Evolutionary conservation across 1,140 invertebrate species (phyloP).

Genomic region (Apis dorsata): DNA sequence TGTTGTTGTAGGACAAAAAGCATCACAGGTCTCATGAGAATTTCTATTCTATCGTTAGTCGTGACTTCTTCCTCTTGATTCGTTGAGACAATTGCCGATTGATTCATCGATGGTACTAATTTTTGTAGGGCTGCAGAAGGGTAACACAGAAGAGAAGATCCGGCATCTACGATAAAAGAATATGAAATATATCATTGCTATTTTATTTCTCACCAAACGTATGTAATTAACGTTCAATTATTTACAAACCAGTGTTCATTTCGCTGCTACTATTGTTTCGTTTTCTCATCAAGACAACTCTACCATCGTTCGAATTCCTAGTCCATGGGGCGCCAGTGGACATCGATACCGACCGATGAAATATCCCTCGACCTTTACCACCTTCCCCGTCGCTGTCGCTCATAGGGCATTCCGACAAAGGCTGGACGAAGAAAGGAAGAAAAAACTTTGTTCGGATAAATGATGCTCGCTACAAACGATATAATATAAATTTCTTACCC

Average conservation of each 20-base stretch:
- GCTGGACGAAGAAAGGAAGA: slow-evolving; percentile 70
- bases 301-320: slow-evolving; percentile 82
- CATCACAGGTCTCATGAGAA: slow-evolving; percentile 87
- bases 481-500: slow-evolving; percentile 68
- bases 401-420: slow-evolving; percentile 81
- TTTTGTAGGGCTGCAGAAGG: slow-evolving; percentile 89
- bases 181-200: neutral
- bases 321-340: slow-evolving; percentile 83
- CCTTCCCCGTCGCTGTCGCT: slow-evolving; percentile 82
- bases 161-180: slow-evolving; percentile 78
- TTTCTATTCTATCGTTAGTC: slow-evolving; percentile 76
- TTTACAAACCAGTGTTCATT: slow-evolving; percentile 74
- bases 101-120: slow-evolving; percentile 84
- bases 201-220: neutral
- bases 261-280: slow-evolving; percentile 87
- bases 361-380: slow-evolving; percentile 81
- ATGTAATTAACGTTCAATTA: neutral
- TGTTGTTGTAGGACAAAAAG: slow-evolving; percentile 92
- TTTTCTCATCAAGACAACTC: slow-evolving; percentile 84
- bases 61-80: slow-evolving; percentile 73
- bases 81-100: slow-evolving; percentile 79
- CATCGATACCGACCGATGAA: slow-evolving; percentile 86
- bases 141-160: slow-evolving; percentile 89
- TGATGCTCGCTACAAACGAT: no score
- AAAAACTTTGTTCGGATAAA: neutral